A percentile compares a stretch with the other conserved stretches of the same genome.
These are phyloP conservation scores for Tichodroma muraria DNA, from an alignment of 2,113 vertebrate genomes.

Conservation along the genomic window DNA sequence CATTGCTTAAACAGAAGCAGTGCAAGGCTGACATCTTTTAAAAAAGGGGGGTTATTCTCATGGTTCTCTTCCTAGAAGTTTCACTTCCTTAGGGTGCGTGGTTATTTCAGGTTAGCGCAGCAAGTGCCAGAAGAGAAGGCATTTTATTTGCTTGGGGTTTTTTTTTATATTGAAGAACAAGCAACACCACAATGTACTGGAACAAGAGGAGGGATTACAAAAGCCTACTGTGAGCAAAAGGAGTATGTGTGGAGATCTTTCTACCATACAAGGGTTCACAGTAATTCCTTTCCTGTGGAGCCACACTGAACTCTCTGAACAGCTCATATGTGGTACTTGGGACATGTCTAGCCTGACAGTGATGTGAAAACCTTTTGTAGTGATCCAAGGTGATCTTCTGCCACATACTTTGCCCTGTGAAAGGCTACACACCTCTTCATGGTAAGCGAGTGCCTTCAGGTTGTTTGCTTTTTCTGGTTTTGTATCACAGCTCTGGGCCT, in stretches of 20 bases:
- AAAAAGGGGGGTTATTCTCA: not conserved
- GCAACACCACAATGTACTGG: not conserved
- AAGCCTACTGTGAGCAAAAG: not conserved
- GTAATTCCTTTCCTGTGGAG: not conserved
- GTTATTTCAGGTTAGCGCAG: not conserved
- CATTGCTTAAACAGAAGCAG: not conserved
- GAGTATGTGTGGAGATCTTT: not conserved
- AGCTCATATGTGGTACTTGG: not conserved
- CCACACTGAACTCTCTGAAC: not conserved
- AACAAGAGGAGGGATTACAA: conserved; percentile 4
- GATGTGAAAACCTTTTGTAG: not conserved
- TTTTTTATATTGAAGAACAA: not conserved
- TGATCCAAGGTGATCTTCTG: not conserved
- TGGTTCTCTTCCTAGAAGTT: not conserved
- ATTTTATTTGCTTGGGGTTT: not conserved
- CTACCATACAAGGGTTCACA: not conserved
- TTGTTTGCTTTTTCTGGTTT: not conserved
- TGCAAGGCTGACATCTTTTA: not conserved
- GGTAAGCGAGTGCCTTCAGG: not conserved
- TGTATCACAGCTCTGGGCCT: rapidly evolving
- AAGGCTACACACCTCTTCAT: not conserved
- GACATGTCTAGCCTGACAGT: not conserved
- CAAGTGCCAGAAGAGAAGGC: not conserved
- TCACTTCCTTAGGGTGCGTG: not conserved
- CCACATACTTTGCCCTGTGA: not conserved